Evolutionary conservation across 2,113 vertebrate genomes (phyloP).

Genomic region (Passerina amoena): DNA sequence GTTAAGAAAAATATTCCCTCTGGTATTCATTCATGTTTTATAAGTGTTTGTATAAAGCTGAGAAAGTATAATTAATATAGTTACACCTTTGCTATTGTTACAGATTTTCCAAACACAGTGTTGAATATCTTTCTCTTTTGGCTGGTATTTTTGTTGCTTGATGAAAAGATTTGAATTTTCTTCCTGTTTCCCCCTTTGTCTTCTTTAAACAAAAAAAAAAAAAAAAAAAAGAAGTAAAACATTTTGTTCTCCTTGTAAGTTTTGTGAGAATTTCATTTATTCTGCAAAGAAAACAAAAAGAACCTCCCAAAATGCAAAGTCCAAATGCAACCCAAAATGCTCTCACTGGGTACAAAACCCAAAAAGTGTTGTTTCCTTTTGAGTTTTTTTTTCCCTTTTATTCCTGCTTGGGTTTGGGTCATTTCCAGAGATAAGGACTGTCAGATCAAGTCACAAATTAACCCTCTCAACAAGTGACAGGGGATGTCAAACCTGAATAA

Average conservation of each 20-base stretch:
- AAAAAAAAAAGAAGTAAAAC: neutral
- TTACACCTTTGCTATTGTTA: neutral
- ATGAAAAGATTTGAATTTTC: neutral
- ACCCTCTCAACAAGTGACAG: neutral
- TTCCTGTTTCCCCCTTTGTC: neutral
- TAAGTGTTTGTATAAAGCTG: neutral
- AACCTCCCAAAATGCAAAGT: neutral
- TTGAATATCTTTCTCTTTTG: neutral
- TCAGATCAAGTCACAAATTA: neutral
- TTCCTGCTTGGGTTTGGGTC: neutral
- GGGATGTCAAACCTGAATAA: neutral
- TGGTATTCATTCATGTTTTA: slow-evolving; percentile 8
- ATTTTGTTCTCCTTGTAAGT: neutral
- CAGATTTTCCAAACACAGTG: neutral
- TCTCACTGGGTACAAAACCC: neutral
- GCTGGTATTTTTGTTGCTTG: neutral
- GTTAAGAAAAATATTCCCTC: neutral
- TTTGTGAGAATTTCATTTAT: neutral
- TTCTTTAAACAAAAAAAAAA: neutral
- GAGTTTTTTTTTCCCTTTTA: neutral
- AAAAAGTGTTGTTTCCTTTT: neutral
- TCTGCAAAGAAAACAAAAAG: neutral
- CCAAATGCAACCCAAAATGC: neutral
- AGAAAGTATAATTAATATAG: neutral
- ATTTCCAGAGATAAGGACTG: neutral